Base-by-base conservation (phyloP, 2,888 invertebrate genomes). In the Cenopis cana region DNA sequence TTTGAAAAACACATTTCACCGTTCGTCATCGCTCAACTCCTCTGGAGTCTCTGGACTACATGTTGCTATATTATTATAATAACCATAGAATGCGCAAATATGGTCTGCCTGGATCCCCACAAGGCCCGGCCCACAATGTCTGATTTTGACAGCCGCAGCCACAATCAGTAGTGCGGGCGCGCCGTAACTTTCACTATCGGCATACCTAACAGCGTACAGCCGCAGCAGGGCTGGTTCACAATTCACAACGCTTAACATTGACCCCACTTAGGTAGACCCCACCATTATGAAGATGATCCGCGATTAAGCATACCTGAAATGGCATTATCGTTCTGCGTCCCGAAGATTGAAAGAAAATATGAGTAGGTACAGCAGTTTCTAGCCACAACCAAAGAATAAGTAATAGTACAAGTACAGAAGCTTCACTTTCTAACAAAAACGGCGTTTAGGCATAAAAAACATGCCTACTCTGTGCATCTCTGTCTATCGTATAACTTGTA, bases 131-230 rank as follows among this genome's bases (percentile, higher is more conserved):
- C n/a, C n/a, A n/a, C n/a, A n/a, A 55, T 71, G 55, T 55, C 55
- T 50, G 61, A 71, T 71, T 71, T 70, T 71, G 67, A 71, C 71
- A 71, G 29, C 20, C 49, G 17, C 46, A 46, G 8, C 55, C 65
- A 68, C 67, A 61, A 61, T 71, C 66, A 68, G 68, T 60, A 61
- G 60, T 24, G 41, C 57, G 56, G 17, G 46, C 59, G 59, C 41
- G 55, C 59, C 33, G 38, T 59, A 55, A 71, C 71, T 71, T 71
- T 71, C 71, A 71, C 71, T 71, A 71, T 67, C 67, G 59, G 17
- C 69, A 33, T 50, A 57, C 69, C 70, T 33, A n/a, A n/a, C n/a
- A n/a, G n/a, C n/a, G n/a, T n/a, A 11, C 36, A n/a, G n/a, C 46
- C 46, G 46, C 46, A n/a, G n/a, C n/a, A 46, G 38, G 38, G 12